Evolutionary conservation across 2,113 vertebrate species (phyloP).

Genomic region (Odontesthes bonariensis): DNA sequence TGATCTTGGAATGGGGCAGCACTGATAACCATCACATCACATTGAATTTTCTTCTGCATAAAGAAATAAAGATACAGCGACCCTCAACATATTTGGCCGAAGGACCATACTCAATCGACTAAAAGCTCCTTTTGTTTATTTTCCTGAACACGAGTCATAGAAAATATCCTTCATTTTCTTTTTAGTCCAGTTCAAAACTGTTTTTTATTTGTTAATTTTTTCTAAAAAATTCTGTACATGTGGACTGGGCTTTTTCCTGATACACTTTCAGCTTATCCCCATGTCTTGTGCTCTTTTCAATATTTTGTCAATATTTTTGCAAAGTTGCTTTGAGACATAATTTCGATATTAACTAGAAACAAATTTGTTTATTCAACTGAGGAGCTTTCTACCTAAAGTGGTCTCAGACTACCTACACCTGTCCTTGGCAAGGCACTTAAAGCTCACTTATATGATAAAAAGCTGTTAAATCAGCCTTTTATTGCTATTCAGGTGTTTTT

Average conservation of each 20-base stretch:
- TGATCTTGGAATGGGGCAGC: not conserved
- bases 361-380: not conserved
- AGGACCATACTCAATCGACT: not conserved
- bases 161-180: not conserved
- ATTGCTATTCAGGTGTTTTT: conserved; percentile 31
- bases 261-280: too few relatives aligned
- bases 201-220: too few relatives aligned
- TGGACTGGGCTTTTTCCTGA: too few relatives aligned
- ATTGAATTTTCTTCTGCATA: not conserved
- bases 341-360: not conserved
- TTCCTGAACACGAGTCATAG: not conserved
- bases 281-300: too few relatives aligned
- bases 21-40: not conserved
- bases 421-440: conserved; percentile 50
- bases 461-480: conserved; percentile 33
- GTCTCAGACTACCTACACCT: conserved; percentile 32
- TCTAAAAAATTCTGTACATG: too few relatives aligned
- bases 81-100: not conserved
- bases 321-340: not conserved
- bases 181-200: too few relatives aligned
- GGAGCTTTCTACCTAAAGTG: not conserved
- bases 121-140: not conserved
- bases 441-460: conserved; percentile 34
- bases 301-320: too few relatives aligned
- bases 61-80: not conserved